Conservation (phyloP, 1,140 invertebrate species). For the Penaeus vannamei region DNA sequence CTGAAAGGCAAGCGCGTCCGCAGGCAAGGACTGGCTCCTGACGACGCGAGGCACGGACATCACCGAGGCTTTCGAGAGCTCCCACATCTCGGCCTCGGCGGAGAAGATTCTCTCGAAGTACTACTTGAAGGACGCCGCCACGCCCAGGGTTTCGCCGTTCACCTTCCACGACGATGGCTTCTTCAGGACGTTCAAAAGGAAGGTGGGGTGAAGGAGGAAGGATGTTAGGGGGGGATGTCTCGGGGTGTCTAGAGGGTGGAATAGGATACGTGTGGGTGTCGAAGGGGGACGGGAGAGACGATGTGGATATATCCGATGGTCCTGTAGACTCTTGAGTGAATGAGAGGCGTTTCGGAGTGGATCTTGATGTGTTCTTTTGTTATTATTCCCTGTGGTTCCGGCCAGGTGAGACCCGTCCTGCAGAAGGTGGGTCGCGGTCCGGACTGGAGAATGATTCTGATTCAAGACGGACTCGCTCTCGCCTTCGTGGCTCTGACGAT, state of each 20-base stretch:
- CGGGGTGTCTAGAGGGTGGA: not conserved
- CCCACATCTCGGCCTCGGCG: constrained; percentile 75
- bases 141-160: constrained; percentile 77
- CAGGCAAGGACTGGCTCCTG: constrained; percentile 68
- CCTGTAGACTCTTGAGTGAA: not conserved
- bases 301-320: not conserved
- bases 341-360: not conserved
- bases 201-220: constrained; percentile 69
- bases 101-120: constrained; percentile 75
- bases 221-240: not conserved
- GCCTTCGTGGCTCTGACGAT: constrained; percentile 73
- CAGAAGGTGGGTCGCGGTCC: constrained; percentile 69
- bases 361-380: constrained; percentile 70
- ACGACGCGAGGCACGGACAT: constrained; percentile 78
- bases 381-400: constrained; percentile 1
- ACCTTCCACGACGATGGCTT: constrained; percentile 82
- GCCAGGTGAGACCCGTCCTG: constrained; percentile 69
- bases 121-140: constrained; percentile 74
- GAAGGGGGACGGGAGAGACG: not conserved
- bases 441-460: constrained; percentile 63
- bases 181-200: constrained; percentile 77
- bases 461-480: constrained; percentile 75
- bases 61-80: constrained; percentile 81
- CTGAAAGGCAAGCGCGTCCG: no score
- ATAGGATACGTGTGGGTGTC: not conserved